phyloP scores from a whole-genome alignment of 2,888 invertebrate species.

The Willowsia nigromaculata region DNA sequence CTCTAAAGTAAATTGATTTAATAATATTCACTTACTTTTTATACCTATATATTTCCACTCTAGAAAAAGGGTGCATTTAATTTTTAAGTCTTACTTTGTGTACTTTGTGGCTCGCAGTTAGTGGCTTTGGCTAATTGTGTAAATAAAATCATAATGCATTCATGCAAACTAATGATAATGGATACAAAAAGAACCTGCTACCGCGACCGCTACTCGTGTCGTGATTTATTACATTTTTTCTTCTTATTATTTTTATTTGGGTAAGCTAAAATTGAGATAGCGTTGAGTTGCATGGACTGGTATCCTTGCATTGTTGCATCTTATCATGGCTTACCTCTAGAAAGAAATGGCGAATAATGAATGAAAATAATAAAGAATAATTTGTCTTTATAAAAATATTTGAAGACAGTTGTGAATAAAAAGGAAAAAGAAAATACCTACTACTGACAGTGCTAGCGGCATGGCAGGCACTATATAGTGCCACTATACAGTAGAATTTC shows the following conservation, averaged over 20 bases:
- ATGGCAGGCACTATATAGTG: no score
- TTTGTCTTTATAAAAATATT: not conserved
- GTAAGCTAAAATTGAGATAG: not conserved
- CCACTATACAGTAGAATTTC: no score
- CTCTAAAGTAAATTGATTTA: not conserved
- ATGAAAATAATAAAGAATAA: not conserved
- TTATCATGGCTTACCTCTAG: not conserved
- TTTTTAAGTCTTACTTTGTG: not conserved
- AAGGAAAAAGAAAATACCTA: not conserved
- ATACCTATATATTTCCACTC: not conserved
- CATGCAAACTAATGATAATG: not conserved
- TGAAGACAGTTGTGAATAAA: not conserved
- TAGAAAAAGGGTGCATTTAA: not conserved
- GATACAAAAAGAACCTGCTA: not conserved
- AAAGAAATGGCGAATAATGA: not conserved
- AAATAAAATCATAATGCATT: not conserved
- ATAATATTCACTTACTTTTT: not conserved
- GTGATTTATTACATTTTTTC: not conserved
- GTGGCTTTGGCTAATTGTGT: not conserved
- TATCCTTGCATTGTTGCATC: slow-evolving; percentile 12
- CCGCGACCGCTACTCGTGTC: not conserved
- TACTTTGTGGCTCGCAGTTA: not conserved
- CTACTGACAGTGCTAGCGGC: no score
- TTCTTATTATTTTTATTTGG: not conserved
- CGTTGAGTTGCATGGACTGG: not conserved